Percentiles rank a stretch among this genome's conserved stretches.
These are phyloP conservation scores for Pimpla rufipes DNA, from an alignment of 2,888 invertebrate genomes.

Conservation along the genomic window DNA sequence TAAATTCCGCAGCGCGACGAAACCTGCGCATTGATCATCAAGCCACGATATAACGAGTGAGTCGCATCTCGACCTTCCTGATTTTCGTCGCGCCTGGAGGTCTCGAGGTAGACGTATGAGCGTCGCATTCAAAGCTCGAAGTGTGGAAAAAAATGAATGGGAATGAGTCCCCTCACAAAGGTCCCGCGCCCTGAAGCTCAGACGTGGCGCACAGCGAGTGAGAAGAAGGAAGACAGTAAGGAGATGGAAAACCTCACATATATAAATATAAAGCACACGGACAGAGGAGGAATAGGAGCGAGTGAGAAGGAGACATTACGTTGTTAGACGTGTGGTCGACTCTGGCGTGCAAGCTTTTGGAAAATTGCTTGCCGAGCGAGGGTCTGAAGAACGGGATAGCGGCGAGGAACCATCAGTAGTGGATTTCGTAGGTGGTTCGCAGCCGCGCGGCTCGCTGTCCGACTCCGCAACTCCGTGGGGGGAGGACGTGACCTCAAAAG, in stretches of 20 bases:
- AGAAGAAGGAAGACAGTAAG: conserved; percentile 38
- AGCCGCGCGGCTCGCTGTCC: conserved; percentile 35
- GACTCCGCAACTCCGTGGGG: conserved; percentile 38
- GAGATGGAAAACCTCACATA: conserved; percentile 21
- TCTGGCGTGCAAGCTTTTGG: conserved; percentile 60
- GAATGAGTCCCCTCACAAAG: conserved; percentile 9
- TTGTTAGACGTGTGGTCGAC: conserved; percentile 23
- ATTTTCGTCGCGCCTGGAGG: not conserved
- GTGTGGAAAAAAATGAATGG: not conserved
- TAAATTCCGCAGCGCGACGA: no score
- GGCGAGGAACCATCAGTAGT: conserved; percentile 61
- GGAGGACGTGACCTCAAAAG: conserved; percentile 66
- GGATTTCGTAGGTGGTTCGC: conserved; percentile 71
- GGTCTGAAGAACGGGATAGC: conserved; percentile 32
- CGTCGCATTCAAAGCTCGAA: not conserved
- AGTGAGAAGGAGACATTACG: conserved; percentile 30
- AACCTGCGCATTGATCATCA: not conserved
- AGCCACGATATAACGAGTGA: not conserved
- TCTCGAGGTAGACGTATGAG: not conserved
- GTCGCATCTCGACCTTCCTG: not conserved
- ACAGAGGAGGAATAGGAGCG: not conserved
- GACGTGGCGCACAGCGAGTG: conserved; percentile 47
- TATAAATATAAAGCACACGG: not conserved
- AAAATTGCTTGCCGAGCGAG: conserved; percentile 62
- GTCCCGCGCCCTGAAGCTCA: not conserved